Percentiles rank a stretch among this genome's conserved stretches.
Evolutionary conservation across 2,113 vertebrate species (phyloP).

Genomic region (Brachyhypopomus occidentalis): DNA sequence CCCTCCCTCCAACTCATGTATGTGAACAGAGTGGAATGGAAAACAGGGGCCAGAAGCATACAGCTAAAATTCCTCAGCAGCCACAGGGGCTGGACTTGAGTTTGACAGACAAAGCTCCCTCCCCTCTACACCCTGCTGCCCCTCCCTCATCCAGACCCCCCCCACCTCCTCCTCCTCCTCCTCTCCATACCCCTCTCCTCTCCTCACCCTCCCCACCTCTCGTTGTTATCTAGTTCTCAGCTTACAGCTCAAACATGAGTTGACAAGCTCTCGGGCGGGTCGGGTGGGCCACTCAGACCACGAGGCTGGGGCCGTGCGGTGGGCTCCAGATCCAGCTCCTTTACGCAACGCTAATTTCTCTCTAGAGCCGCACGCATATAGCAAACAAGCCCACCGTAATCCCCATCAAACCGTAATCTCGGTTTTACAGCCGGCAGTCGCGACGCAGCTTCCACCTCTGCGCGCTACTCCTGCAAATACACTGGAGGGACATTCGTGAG

Average conservation of each 20-base stretch:
- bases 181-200: not conserved
- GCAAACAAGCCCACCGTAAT: conserved; percentile 28
- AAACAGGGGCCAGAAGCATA: conserved; percentile 56
- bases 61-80: conserved; percentile 65
- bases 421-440: not conserved
- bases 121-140: conserved; percentile 37
- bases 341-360: not conserved
- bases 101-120: conserved; percentile 58
- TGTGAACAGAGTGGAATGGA: conserved; percentile 51
- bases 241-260: conserved; percentile 77
- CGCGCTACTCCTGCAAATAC: not conserved
- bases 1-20: conserved; percentile 54
- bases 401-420: not conserved
- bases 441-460: no score
- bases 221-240: conserved; percentile 75
- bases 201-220: conserved; percentile 41
- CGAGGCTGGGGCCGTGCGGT: not conserved
- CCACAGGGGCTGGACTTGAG: conserved; percentile 55
- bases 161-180: conserved; percentile 1
- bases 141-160: conserved; percentile 2
- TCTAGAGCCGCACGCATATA: not conserved
- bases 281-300: not conserved
- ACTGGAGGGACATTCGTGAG: not conserved
- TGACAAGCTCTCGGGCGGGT: conserved; percentile 51
- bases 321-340: not conserved